These are phyloP conservation scores for Tipula unca DNA, from an alignment of 2,888 invertebrate genomes.

Conservation along the genomic window DNA sequence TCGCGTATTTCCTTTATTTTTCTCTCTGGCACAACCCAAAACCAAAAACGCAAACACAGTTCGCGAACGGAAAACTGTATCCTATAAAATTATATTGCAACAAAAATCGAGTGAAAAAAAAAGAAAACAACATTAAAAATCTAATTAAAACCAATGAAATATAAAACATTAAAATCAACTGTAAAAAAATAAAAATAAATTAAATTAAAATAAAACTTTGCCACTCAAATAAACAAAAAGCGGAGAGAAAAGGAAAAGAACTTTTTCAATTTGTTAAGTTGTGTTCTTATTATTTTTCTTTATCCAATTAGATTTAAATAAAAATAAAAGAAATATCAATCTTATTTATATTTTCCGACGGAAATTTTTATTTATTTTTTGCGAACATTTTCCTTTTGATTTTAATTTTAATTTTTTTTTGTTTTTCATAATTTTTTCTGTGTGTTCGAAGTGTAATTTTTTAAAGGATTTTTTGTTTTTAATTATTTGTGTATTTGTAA, in stretches of 20 bases:
- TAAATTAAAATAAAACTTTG: slow-evolving; percentile 14
- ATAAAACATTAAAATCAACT: slow-evolving; percentile 14
- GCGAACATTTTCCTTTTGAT: not conserved
- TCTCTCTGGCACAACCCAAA: not conserved
- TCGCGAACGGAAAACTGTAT: not conserved
- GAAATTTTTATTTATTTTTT: not conserved
- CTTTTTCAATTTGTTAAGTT: slow-evolving; percentile 8
- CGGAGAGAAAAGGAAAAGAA: not conserved
- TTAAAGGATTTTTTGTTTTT: too few relatives aligned
- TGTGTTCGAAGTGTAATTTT: not conserved
- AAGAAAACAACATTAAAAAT: not conserved
- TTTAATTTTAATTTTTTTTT: not conserved
- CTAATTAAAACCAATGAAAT: slow-evolving; percentile 8
- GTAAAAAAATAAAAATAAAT: not conserved
- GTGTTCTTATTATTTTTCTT: slow-evolving; percentile 14
- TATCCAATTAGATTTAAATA: slow-evolving; percentile 8
- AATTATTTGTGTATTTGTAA: too few relatives aligned
- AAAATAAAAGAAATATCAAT: slow-evolving; percentile 9
- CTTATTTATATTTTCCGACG: not conserved
- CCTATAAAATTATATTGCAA: slow-evolving; percentile 8
- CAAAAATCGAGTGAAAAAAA: not conserved
- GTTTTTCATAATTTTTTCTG: not conserved
- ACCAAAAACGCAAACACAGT: not conserved
- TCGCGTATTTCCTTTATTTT: not conserved
- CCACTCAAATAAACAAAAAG: not conserved